Evolutionary conservation across 2,113 vertebrate genomes (phyloP).

Genomic region (Larimichthys crocea): DNA sequence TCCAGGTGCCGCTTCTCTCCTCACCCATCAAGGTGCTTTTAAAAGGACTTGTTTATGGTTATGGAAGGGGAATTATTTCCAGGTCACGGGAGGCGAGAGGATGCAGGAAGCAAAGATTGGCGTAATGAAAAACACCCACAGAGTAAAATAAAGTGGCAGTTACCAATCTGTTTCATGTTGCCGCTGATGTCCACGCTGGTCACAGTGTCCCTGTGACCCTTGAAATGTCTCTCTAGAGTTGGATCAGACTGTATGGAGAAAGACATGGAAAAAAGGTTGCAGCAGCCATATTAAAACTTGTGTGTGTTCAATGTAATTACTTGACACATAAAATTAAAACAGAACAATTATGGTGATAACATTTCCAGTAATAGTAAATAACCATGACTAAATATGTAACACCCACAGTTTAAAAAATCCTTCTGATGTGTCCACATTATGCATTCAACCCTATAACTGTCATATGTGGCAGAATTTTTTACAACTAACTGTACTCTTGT

Average conservation of each 20-base stretch:
- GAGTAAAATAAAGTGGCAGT: slow-evolving; percentile 25
- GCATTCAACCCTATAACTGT: slow-evolving; percentile 2
- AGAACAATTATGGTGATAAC: no score
- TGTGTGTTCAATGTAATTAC: neutral
- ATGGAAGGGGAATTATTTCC: no score
- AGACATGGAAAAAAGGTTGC: slow-evolving; percentile 9
- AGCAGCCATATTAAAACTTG: neutral
- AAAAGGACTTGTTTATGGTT: no score
- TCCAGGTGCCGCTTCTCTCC: no score
- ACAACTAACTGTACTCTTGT: neutral
- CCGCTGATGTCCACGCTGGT: slow-evolving; percentile 92
- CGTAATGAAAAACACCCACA: neutral
- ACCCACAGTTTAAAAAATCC: neutral
- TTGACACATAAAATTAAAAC: no score
- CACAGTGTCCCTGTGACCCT: slow-evolving; percentile 92
- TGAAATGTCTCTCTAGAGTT: slow-evolving; percentile 92
- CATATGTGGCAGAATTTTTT: neutral
- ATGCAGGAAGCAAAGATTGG: no score
- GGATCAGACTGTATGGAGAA: slow-evolving; percentile 88
- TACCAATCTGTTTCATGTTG: slow-evolving; percentile 94
- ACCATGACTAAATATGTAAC: neutral
- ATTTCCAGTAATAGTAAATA: neutral
- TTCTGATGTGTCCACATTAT: neutral
- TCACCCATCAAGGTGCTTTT: no score
- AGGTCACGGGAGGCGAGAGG: no score